Percentiles rank a stretch among this genome's conserved stretches.
These are phyloP conservation scores for Cephalopholis sonnerati DNA, from an alignment of 2,113 vertebrate genomes.

Conservation along the genomic window DNA sequence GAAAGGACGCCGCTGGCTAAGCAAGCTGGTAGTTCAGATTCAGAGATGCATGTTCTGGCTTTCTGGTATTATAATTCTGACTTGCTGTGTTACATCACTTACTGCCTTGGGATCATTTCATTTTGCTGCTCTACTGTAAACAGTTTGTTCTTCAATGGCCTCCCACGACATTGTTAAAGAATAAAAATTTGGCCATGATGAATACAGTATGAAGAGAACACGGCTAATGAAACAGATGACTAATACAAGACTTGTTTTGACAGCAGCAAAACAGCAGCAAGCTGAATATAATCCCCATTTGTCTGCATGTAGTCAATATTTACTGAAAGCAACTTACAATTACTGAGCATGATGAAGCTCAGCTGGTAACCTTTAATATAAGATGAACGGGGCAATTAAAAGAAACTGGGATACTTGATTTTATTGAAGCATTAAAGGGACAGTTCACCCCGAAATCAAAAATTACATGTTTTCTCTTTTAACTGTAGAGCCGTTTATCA, in stretches of 20 bases:
- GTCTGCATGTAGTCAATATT: conserved; percentile 19
- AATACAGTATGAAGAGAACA: conserved; percentile 45
- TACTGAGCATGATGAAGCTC: background rate
- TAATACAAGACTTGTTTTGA: conserved; percentile 49
- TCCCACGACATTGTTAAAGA: conserved; percentile 50
- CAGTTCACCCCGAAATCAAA: no score
- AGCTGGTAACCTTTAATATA: background rate
- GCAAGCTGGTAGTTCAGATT: conserved; percentile 17
- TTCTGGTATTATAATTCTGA: conserved; percentile 29
- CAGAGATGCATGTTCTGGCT: conserved; percentile 14
- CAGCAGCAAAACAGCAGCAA: background rate
- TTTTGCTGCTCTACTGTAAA: conserved; percentile 46
- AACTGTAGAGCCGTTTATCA: no score
- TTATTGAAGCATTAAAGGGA: conserved; percentile 3
- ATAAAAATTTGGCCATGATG: conserved; percentile 36
- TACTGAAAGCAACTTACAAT: conserved; percentile 20
- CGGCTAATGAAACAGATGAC: conserved; percentile 52
- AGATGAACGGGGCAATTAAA: conserved; percentile 14
- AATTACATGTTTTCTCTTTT: no score
- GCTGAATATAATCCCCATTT: conserved; percentile 15
- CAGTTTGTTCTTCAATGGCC: conserved; percentile 58
- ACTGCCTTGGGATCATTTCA: conserved; percentile 43
- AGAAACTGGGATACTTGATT: background rate
- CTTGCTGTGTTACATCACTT: conserved; percentile 39
- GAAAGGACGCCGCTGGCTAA: background rate